These are phyloP conservation scores for Mionectes macconnelli DNA, from an alignment of 2,113 vertebrate genomes.

Conservation along the genomic window DNA sequence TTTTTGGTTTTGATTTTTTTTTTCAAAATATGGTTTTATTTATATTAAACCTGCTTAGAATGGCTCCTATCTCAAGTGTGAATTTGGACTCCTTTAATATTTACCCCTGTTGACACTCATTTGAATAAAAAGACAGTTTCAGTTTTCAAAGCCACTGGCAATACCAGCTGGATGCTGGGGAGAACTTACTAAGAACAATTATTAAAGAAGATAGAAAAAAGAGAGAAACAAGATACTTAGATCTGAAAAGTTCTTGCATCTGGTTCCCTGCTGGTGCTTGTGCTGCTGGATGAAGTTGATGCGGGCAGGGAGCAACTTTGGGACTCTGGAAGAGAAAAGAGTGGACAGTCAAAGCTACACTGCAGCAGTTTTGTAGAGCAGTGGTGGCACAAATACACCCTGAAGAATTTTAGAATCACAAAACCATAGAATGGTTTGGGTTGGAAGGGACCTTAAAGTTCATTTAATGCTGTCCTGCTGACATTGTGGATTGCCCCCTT, in stretches of 20 bases:
- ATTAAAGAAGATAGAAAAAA: neutral
- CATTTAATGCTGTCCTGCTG: neutral
- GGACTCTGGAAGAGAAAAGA: neutral
- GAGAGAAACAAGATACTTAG: neutral
- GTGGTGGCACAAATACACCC: neutral
- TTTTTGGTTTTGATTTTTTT: neutral
- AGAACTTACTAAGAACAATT: neutral
- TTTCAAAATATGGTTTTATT: neutral
- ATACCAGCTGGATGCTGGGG: neutral
- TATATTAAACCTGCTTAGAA: constrained; percentile 14
- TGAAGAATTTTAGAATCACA: neutral
- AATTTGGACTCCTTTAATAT: neutral
- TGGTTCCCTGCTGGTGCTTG: neutral
- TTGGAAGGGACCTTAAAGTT: neutral
- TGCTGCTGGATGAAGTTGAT: neutral
- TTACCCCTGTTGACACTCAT: neutral
- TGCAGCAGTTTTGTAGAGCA: neutral
- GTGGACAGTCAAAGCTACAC: fast-evolving
- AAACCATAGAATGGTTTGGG: neutral
- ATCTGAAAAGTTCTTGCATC: neutral
- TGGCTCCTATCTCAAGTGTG: neutral
- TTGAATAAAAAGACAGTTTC: neutral
- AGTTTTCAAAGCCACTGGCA: neutral
- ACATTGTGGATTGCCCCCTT: no score
- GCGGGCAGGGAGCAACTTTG: neutral